Evolutionary conservation across 2,113 vertebrate genomes (phyloP), one percentile per base, ranked within the genome.

Genomic region (Equus przewalskii): DNA sequence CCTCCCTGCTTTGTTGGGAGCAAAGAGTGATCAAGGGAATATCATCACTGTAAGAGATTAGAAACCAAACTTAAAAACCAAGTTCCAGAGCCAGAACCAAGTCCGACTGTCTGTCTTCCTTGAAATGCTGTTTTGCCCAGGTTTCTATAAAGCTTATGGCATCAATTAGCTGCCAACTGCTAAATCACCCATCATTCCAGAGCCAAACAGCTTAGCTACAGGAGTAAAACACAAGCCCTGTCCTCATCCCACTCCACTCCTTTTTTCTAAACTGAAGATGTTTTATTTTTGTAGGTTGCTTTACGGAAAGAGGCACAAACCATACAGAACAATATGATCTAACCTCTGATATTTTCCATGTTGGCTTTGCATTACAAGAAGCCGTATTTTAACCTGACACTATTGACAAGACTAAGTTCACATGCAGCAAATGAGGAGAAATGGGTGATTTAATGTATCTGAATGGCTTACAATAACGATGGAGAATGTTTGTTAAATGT

Each of bases 261-360:
- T 92, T 90, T 83, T 92, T 72, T 92, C 87, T 75, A 87, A 90
- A 21, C 30, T 54, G 62, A 85, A 36, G 84, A 64, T 73, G 36
- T 82, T 95, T 96, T 73, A 91, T 83, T 97, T 94, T 30, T 60
- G 12, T 18, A 93, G 49, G 33, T 51, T 96, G 73, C 49, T 70
- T 82, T 65, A 75, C 85, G 58, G 26, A 96, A 82, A 73, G 65
- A 95, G 73, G 46, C 82, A 49, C 67, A 94, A 70, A 82, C 92
- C 33, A 54, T 49, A 70, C 30, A 14, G 62, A 96, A 67, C 49
- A 92, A 54, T 33, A 76, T 85, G 19, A 91, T 65, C 60, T 58
- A 28, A 82, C 36, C 30, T 79, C 26, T 69, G 78, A 15, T 54
- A 60, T 69, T 92, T 80, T 76, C 81, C 10, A 82, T 60, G 22